phyloP scores from a whole-genome alignment of 2,113 vertebrate species.

The Equus przewalskii region DNA sequence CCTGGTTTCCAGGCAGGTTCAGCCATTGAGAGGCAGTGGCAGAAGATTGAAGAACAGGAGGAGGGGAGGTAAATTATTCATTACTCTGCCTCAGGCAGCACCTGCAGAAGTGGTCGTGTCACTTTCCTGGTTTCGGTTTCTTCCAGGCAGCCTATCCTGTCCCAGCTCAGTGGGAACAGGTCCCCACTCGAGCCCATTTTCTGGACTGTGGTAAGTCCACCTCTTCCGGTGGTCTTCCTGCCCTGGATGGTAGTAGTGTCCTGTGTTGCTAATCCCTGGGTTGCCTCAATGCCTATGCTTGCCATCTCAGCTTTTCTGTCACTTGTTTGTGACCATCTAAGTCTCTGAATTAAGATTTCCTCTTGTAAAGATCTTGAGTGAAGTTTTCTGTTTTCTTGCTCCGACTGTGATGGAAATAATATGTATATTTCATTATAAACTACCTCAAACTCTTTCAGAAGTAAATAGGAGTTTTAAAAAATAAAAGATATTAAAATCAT shows the following conservation, averaged over 20 bases:
- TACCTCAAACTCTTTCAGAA: constrained; percentile 27
- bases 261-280: not conserved
- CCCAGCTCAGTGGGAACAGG: not conserved
- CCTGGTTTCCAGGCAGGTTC: not conserved
- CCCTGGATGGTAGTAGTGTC: not conserved
- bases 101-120: not conserved
- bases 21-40: not conserved
- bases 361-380: constrained; percentile 11
- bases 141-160: not conserved
- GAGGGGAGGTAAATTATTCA: not conserved
- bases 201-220: not conserved
- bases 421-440: constrained; percentile 18
- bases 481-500: not conserved
- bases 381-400: constrained; percentile 10
- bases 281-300: not conserved
- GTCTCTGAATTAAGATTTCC: not conserved
- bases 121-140: not conserved
- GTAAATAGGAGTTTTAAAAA: not conserved
- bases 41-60: not conserved
- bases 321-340: not conserved
- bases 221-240: not conserved
- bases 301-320: not conserved
- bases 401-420: not conserved
- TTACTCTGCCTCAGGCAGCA: not conserved
- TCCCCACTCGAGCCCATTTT: not conserved